A percentile compares a stretch with the other conserved stretches of the same genome.
phyloP scores from a whole-genome alignment of 2,888 invertebrate genomes.

The Cotesia congregata region DNA sequence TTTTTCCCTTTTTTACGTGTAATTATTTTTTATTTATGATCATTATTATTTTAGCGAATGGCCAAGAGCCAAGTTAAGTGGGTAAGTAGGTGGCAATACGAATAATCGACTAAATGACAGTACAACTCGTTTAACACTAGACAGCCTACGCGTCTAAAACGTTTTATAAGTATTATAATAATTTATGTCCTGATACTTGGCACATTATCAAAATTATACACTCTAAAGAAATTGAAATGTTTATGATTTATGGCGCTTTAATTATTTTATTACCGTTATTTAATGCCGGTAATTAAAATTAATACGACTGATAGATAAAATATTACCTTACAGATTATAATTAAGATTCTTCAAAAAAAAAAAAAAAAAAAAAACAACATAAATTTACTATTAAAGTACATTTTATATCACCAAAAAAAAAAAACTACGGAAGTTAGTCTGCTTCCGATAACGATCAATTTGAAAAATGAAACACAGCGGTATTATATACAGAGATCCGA shows the following conservation, averaged over 20 bases:
- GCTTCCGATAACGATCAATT: conserved; percentile 6
- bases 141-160: conserved; percentile 2
- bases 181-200: neutral
- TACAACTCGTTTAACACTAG: conserved; percentile 28
- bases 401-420: too few relatives aligned
- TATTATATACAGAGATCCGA: neutral
- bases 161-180: neutral
- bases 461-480: neutral
- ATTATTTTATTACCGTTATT: neutral
- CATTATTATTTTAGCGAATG: neutral
- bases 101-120: conserved; percentile 29
- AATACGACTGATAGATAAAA: neutral
- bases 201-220: neutral
- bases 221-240: neutral
- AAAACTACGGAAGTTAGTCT: neutral
- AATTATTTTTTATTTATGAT: neutral
- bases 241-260: neutral
- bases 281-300: neutral
- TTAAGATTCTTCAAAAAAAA: neutral
- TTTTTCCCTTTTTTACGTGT: neutral
- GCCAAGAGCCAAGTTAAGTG: conserved; percentile 42
- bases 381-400: too few relatives aligned
- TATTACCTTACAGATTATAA: neutral
- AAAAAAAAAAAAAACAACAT: too few relatives aligned
- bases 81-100: conserved; percentile 49